Evolutionary conservation across 2,797 vertebrate genomes (phyloP).

Genomic region (Crocodylus rhombifer): DNA sequence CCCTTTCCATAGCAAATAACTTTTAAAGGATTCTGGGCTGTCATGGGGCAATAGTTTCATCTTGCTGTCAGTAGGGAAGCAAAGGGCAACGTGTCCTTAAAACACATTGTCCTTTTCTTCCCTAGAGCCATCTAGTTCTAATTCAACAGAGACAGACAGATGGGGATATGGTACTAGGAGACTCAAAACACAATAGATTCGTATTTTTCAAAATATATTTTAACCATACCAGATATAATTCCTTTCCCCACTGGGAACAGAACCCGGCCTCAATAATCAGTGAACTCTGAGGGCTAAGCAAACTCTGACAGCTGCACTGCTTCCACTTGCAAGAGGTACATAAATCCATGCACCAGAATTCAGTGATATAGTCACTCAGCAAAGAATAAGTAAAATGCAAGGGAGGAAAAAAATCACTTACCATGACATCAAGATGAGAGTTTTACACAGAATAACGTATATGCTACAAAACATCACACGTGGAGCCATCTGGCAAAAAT

Average conservation of each 20-base stretch:
- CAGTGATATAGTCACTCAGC: not conserved
- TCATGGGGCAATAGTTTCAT: not conserved
- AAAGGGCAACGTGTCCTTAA: not conserved
- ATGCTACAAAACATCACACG: conserved; percentile 25
- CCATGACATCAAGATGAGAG: not conserved
- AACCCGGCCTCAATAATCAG: conserved; percentile 19
- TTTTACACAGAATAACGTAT: not conserved
- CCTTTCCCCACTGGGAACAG: not conserved
- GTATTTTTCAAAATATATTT: conserved; percentile 39
- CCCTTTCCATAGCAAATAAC: conserved; percentile 14
- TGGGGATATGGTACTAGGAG: not conserved
- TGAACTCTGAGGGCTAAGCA: conserved; percentile 35
- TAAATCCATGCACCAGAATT: conserved; percentile 12
- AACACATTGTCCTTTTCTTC: conserved; percentile 8
- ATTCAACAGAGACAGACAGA: not conserved
- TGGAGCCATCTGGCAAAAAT: not conserved
- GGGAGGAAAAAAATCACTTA: conserved; percentile 5
- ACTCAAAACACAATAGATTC: conserved; percentile 38
- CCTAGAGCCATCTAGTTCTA: no score
- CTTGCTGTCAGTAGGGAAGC: conserved; percentile 55
- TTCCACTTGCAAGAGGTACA: conserved; percentile 8
- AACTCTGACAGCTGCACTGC: not conserved
- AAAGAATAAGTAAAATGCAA: conserved; percentile 38
- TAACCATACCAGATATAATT: not conserved
- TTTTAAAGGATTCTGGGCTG: conserved; percentile 17